These are phyloP conservation scores for Leptinotarsa haldemani DNA, from an alignment of 2,888 invertebrate species.

Conservation along the genomic window DNA sequence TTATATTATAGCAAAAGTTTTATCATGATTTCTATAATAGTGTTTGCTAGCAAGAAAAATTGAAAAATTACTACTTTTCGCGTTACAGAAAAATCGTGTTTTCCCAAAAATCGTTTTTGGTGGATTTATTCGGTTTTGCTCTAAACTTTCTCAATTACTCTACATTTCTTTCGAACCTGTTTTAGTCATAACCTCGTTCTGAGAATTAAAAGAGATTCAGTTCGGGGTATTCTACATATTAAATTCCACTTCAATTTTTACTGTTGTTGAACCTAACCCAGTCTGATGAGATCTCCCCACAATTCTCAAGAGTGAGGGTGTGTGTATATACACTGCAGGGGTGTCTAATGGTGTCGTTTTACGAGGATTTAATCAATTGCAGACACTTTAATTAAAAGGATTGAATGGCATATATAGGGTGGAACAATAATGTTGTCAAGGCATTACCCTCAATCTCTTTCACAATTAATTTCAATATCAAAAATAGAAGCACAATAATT, in stretches of 20 bases:
- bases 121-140: no score
- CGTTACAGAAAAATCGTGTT: no score
- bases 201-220: not conserved
- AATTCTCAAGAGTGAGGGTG: conserved; percentile 45
- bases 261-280: conserved; percentile 30
- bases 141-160: no score
- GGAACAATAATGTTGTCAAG: conserved; percentile 20
- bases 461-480: not conserved
- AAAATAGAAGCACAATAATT: not conserved
- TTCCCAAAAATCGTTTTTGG: no score
- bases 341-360: conserved; percentile 46
- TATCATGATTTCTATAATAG: no score
- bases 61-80: no score
- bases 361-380: conserved; percentile 45
- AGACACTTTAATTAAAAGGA: conserved; percentile 46
- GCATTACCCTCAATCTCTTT: not conserved
- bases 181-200: no score
- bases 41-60: no score
- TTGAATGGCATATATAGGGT: conserved; percentile 34
- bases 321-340: conserved; percentile 37
- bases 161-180: no score
- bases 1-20: no score
- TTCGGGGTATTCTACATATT: not conserved
- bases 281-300: conserved; percentile 39
- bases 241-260: conserved; percentile 21